phyloP scores from a whole-genome alignment of 2,113 vertebrate species.

The Setophaga coronata region DNA sequence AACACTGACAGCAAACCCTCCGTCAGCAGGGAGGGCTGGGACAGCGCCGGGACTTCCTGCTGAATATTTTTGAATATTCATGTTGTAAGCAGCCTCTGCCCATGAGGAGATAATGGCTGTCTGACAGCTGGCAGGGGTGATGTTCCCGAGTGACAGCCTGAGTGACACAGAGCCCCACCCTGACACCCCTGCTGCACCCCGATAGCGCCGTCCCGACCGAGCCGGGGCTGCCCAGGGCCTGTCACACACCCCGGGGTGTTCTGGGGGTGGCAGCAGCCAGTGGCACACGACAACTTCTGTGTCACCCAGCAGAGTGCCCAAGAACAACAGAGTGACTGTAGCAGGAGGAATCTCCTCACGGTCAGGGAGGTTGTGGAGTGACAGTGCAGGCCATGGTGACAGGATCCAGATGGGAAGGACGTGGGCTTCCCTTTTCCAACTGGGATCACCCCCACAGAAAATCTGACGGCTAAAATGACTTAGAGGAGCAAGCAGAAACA shows the following conservation, averaged over 20 bases:
- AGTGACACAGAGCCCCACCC: not conserved
- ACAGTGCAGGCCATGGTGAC: fast-evolving
- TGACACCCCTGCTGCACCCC: not conserved
- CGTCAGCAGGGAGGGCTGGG: not conserved
- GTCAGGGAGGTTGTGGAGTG: not conserved
- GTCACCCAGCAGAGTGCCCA: fast-evolving
- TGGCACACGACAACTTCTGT: not conserved
- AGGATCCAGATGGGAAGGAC: not conserved
- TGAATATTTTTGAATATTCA: not conserved
- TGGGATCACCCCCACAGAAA: not conserved
- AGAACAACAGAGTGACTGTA: fast-evolving
- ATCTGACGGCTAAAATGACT: not conserved
- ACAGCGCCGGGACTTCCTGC: not conserved
- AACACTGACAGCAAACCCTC: not conserved
- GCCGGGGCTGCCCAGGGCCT: not conserved
- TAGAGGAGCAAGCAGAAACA: not conserved
- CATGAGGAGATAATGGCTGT: not conserved
- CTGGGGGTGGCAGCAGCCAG: not conserved
- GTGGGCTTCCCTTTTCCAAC: fast-evolving
- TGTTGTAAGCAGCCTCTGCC: not conserved
- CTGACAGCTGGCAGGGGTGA: slow-evolving; percentile 7
- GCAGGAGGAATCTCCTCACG: not conserved
- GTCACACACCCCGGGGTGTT: not conserved
- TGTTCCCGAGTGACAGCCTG: not conserved
- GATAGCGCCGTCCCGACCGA: fast-evolving